These are phyloP conservation scores for Cosmorhoe ocellata DNA, from an alignment of 2,888 invertebrate genomes.

Conservation along the genomic window DNA sequence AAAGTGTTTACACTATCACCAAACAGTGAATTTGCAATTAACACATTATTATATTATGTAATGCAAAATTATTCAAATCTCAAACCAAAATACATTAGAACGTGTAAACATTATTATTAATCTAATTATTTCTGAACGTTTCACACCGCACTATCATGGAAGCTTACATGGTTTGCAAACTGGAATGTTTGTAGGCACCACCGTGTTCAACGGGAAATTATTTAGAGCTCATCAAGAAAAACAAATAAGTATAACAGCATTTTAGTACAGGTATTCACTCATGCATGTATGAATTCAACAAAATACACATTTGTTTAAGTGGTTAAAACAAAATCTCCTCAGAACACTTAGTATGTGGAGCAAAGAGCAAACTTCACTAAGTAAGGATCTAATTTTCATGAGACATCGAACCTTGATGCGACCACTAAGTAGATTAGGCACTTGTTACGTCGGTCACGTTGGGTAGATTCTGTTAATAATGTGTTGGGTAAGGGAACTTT, in stretches of 20 bases:
- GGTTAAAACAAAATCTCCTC: slow-evolving; percentile 16
- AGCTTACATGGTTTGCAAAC: background rate
- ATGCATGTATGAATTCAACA: background rate
- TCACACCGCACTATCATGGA: slow-evolving; percentile 6
- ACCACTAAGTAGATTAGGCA: slow-evolving; percentile 63
- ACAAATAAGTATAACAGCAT: no score
- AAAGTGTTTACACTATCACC: no score
- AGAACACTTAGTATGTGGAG: slow-evolving; percentile 20
- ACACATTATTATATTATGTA: no score
- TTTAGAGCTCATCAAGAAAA: no score
- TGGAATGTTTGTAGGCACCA: slow-evolving; percentile 1
- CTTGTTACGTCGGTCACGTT: slow-evolving; percentile 56
- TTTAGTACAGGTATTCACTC: no score
- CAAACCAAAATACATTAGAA: slow-evolving; percentile 12
- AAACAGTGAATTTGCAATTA: no score
- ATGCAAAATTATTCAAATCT: slow-evolving; percentile 10
- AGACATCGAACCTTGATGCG: slow-evolving; percentile 59
- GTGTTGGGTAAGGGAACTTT: slow-evolving; percentile 46
- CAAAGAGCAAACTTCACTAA: slow-evolving; percentile 45
- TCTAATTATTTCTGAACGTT: slow-evolving; percentile 16
- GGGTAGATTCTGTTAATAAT: slow-evolving; percentile 49
- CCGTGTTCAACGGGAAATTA: no score
- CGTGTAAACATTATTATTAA: slow-evolving; percentile 16
- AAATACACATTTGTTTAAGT: slow-evolving; percentile 15
- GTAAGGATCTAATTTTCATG: slow-evolving; percentile 62